Evolutionary conservation across 2,113 vertebrate species (phyloP).

Genomic region (Labeo catla): DNA sequence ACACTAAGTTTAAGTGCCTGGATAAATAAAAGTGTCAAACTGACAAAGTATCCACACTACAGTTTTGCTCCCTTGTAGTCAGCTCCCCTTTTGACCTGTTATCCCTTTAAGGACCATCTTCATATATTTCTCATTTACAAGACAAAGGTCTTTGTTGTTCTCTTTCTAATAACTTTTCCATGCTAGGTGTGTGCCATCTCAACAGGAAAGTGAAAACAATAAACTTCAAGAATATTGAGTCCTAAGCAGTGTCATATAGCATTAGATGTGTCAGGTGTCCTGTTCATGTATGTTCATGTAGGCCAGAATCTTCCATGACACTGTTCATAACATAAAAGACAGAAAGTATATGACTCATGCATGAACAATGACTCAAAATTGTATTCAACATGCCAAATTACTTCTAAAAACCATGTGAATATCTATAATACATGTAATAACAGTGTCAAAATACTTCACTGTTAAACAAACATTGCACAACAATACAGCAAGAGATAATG

Average conservation of each 20-base stretch:
- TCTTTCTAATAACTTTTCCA: neutral
- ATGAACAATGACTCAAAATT: too few species aligned
- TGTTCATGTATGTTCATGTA: neutral
- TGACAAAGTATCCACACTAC: too few species aligned
- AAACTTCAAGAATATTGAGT: neutral
- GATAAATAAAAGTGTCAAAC: too few species aligned
- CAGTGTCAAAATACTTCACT: neutral
- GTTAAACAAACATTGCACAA: neutral
- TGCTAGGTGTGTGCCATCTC: neutral
- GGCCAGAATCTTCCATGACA: neutral
- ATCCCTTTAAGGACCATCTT: too few species aligned
- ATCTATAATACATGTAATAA: neutral
- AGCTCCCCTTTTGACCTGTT: neutral
- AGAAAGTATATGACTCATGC: too few species aligned
- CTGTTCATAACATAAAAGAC: neutral
- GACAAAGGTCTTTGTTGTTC: neutral
- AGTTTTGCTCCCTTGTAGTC: neutral
- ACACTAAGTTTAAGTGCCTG: neutral
- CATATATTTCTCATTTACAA: neutral
- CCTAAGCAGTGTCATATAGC: neutral
- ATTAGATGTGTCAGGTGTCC: neutral
- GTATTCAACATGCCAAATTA: too few species aligned
- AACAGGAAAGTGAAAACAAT: slow-evolving; percentile 2
- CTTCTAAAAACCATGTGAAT: neutral
- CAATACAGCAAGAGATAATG: too few species aligned